Conservation (phyloP, 2,113 vertebrate species). For the rabbit (Oryctolagus cuniculus) region mOryCun1.1 NC_091432.1:124651501-124652000, state of each 20-base stretch:
- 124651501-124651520: not conserved
- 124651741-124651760: not conserved
- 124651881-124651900: conserved; percentile 59
- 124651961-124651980: conserved; percentile 39
- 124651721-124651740: conserved; percentile 68
- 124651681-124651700: not conserved
- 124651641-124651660: not conserved
- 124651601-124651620: not conserved
- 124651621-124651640: not conserved
- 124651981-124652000: conserved; percentile 84
- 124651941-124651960: conserved; percentile 85
- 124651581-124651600: not conserved
- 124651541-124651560: not conserved
- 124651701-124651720: not conserved
- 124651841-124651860: conserved; percentile 39
- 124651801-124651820: not conserved
- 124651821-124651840: not conserved
- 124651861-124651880: conserved; percentile 71
- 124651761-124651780: not conserved
- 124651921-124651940: conserved; percentile 68
- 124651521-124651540: not conserved
- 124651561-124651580: not conserved
- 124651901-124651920: conserved; percentile 78
- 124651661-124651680: not conserved
- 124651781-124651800: not conserved